Evolutionary conservation across 1,140 invertebrate species (phyloP).

Genomic region (Hirudo medicinalis): DNA sequence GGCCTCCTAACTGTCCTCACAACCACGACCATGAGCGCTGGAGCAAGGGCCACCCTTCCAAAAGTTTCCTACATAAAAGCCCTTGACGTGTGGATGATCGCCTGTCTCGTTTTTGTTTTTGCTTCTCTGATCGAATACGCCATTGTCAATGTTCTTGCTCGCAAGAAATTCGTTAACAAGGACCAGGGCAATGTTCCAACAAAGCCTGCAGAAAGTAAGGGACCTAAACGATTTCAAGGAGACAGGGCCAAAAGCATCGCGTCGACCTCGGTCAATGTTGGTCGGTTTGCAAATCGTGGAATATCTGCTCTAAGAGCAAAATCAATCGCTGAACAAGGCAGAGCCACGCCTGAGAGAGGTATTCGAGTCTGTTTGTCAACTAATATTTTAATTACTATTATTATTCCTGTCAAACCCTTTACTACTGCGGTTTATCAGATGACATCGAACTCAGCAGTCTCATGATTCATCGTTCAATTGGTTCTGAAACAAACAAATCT

Average conservation of each 20-base stretch:
- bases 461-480: no score
- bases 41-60: not conserved
- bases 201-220: not conserved
- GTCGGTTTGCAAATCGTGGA: not conserved
- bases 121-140: constrained; percentile 83
- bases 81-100: constrained; percentile 84
- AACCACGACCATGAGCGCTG: constrained; percentile 7
- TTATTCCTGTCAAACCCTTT: no score
- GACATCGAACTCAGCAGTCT: no score
- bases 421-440: no score
- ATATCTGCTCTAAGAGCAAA: not conserved
- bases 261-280: not conserved
- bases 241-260: not conserved
- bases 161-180: constrained; percentile 11
- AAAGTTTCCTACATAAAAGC: constrained; percentile 55
- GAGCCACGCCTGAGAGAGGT: no score
- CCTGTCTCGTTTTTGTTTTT: constrained; percentile 82
- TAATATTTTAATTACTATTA: no score
- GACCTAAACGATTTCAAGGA: not conserved
- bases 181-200: not conserved
- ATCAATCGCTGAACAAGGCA: no score
- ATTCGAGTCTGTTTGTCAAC: no score
- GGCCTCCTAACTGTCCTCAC: constrained; percentile 13
- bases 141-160: constrained; percentile 54
- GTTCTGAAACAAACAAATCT: no score